A percentile compares a stretch with the other conserved stretches of the same genome.
phyloP scores from a whole-genome alignment of 2,797 vertebrate species.

The Anabas testudineus region DNA sequence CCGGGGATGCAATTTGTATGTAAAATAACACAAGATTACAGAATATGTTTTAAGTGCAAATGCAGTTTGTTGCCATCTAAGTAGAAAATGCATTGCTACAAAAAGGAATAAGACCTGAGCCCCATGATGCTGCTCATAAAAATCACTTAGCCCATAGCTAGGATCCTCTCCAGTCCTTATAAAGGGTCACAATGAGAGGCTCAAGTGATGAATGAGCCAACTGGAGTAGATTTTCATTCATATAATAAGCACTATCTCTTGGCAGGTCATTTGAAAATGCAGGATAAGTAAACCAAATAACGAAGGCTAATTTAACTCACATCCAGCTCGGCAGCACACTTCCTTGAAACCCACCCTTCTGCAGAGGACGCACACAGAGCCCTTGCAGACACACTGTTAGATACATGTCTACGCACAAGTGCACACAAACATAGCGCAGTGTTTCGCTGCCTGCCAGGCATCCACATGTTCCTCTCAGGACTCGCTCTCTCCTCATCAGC shows the following conservation, averaged over 20 bases:
- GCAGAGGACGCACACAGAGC: conserved; percentile 27
- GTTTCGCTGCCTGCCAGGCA: conserved; percentile 73
- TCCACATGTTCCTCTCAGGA: conserved; percentile 79
- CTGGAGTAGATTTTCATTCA: conserved; percentile 76
- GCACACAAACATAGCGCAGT: conserved; percentile 55
- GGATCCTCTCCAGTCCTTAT: conserved; percentile 67
- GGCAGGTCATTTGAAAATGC: conserved; percentile 62
- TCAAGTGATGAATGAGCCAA: conserved; percentile 77
- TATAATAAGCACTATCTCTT: conserved; percentile 62
- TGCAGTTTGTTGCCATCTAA: conserved; percentile 85
- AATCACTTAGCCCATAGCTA: conserved; percentile 84
- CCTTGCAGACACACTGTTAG: conserved; percentile 47
- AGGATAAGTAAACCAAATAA: conserved; percentile 67
- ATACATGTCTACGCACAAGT: conserved; percentile 52
- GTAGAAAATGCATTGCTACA: conserved; percentile 77
- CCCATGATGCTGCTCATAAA: conserved; percentile 78
- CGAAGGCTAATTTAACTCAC: conserved; percentile 47
- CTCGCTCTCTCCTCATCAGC: conserved; percentile 78
- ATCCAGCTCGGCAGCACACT: conserved; percentile 48
- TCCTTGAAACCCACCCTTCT: conserved; percentile 51
- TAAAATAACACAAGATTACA: conserved; percentile 91
- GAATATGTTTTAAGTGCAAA: conserved; percentile 89
- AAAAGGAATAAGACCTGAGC: conserved; percentile 77
- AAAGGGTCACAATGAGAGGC: conserved; percentile 75
- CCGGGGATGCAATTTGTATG: conserved; percentile 90